Evolutionary conservation across 1,140 invertebrate genomes (phyloP).

Genomic region (Zaprionus nigranus): DNA sequence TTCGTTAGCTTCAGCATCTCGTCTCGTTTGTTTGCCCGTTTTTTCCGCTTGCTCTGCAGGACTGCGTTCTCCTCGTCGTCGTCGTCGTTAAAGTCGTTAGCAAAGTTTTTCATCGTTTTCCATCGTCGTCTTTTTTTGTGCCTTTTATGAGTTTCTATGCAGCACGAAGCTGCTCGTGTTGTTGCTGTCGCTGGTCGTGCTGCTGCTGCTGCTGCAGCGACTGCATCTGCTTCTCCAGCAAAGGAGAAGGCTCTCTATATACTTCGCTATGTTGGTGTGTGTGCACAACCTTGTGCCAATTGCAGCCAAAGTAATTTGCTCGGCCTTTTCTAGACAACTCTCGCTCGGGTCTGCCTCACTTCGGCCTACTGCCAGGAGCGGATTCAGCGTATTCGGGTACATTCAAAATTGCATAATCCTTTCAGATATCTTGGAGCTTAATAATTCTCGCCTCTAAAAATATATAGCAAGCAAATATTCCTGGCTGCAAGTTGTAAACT

Average conservation of each 20-base stretch:
- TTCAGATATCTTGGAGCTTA: not conserved
- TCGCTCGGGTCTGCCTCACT: not conserved
- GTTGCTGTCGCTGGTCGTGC: conserved; percentile 32
- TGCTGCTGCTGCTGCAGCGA: conserved; percentile 17
- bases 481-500: conserved; percentile 59
- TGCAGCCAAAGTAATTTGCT: conserved; percentile 64
- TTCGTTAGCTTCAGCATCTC: conserved; percentile 47
- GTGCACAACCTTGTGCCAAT: conserved; percentile 54
- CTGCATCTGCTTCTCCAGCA: conserved; percentile 45
- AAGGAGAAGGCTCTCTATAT: conserved; percentile 43
- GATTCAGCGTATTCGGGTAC: not conserved
- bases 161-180: conserved; percentile 54
- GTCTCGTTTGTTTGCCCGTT: conserved; percentile 17
- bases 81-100: conserved; percentile 75
- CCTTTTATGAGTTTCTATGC: conserved; percentile 65
- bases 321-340: conserved; percentile 19
- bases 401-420: too few species aligned
- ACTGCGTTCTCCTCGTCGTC: conserved; percentile 36
- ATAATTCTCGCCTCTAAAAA: not conserved
- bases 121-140: conserved; percentile 60
- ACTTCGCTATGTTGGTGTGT: conserved; percentile 23
- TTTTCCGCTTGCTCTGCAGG: conserved; percentile 10
- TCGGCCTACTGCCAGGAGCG: not conserved
- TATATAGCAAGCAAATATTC: not conserved
- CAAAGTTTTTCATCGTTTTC: conserved; percentile 65